phyloP scores from a whole-genome alignment of 2,113 vertebrate genomes.

The Junco hyemalis region DNA sequence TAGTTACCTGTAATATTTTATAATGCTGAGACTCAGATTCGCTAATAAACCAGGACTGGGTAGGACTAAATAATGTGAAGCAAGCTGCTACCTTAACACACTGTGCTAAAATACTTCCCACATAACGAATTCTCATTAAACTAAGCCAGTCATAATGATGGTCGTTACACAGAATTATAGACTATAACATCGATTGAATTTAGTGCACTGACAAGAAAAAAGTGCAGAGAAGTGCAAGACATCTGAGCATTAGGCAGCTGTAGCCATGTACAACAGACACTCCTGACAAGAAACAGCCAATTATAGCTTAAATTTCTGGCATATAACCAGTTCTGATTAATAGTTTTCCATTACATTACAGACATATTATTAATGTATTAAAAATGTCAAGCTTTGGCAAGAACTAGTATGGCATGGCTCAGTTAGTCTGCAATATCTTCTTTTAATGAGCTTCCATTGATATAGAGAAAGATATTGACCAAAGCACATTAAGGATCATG shows the following conservation, averaged over 20 bases:
- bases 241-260: constrained; percentile 78
- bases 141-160: constrained; percentile 67
- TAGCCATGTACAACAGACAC: constrained; percentile 75
- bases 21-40: not conserved
- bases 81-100: not conserved
- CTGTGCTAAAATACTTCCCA: constrained; percentile 8
- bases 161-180: constrained; percentile 75
- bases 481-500: constrained; percentile 72
- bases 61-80: not conserved
- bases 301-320: constrained; percentile 85
- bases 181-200: constrained; percentile 66
- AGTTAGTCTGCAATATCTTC: constrained; percentile 70
- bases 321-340: constrained; percentile 86
- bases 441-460: constrained; percentile 85
- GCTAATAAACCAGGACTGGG: not conserved
- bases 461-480: constrained; percentile 74
- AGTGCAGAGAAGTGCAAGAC: constrained; percentile 65
- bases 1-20: not conserved
- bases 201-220: constrained; percentile 69
- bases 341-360: constrained; percentile 82
- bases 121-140: constrained; percentile 70
- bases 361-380: constrained; percentile 90
- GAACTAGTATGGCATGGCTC: constrained; percentile 64
- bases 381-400: constrained; percentile 81
- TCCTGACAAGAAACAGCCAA: constrained; percentile 86